These are phyloP conservation scores for Odontophorus gujanensis DNA, from an alignment of 2,113 vertebrate species.

Conservation along the genomic window DNA sequence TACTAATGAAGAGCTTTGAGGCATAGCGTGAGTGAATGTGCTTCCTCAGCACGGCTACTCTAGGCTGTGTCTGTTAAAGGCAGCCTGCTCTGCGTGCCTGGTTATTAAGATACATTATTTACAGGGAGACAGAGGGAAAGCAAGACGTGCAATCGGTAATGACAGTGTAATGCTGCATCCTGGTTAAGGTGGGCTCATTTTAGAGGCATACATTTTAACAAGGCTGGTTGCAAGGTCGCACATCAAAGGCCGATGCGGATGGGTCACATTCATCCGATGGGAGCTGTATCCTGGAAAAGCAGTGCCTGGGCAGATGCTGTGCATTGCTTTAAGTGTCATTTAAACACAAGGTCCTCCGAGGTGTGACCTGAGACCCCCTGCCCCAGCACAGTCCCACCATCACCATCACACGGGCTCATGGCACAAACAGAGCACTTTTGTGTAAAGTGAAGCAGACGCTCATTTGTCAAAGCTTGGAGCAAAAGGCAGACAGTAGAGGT, in stretches of 20 bases:
- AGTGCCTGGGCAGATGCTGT: not conserved
- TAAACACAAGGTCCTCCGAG: not conserved
- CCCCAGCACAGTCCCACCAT: not conserved
- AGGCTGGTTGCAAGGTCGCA: not conserved
- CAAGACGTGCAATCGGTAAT: rapidly evolving
- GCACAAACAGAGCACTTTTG: not conserved
- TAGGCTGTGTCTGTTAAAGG: not conserved
- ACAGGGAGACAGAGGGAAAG: not conserved
- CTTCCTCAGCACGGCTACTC: not conserved
- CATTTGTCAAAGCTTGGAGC: not conserved
- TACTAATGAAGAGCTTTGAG: constrained; percentile 10
- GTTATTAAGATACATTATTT: not conserved
- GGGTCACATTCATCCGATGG: rapidly evolving
- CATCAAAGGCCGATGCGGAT: not conserved
- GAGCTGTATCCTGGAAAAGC: not conserved
- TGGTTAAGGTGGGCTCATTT: not conserved
- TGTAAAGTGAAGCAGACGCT: not conserved
- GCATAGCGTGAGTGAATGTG: not conserved
- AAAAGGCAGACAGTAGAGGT: not conserved
- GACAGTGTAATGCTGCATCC: not conserved
- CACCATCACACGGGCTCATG: not conserved
- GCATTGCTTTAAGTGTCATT: not conserved
- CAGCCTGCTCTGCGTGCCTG: not conserved
- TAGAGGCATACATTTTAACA: not conserved
- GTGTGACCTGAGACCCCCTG: not conserved